Evolutionary conservation across 2,113 vertebrate species (phyloP).

Genomic region (Bos taurus): ARS-UCD2.0 NC_037339.1:15370501-15371000

Average conservation of each 20-base stretch:
- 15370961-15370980: slow-evolving; percentile 23
- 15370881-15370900: not conserved
- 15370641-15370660: not conserved
- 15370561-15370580: not conserved
- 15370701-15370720: not conserved
- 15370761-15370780: not conserved
- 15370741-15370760: not conserved
- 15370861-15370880: not conserved
- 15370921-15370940: not conserved
- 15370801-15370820: not conserved
- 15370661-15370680: not conserved
- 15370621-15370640: slow-evolving; percentile 32
- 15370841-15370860: not conserved
- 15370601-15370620: not conserved
- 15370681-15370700: not conserved
- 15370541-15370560: not conserved
- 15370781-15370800: not conserved
- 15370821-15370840: not conserved
- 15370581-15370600: not conserved
- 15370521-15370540: not conserved
- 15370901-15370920: not conserved
- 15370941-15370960: not conserved
- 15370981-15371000: not conserved
- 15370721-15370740: not conserved
- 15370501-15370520: not conserved